Conservation (phyloP, 2,113 vertebrate genomes). For the Equus przewalskii region DNA sequence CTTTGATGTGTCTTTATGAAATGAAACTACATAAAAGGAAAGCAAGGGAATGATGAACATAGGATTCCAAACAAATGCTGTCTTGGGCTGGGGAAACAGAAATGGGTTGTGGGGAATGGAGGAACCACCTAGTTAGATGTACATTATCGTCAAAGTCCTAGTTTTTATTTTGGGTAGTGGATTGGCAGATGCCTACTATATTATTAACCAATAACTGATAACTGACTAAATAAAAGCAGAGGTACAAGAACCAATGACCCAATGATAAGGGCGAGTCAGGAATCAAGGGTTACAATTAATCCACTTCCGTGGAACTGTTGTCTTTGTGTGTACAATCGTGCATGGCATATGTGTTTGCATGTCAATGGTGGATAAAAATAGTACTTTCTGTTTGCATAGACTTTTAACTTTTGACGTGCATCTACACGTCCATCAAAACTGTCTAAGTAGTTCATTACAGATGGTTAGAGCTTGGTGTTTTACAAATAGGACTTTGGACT, state of each 20-base stretch:
- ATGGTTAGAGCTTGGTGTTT: not conserved
- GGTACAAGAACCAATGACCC: not conserved
- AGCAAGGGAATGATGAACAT: not conserved
- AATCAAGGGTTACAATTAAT: not conserved
- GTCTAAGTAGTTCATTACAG: conserved; percentile 6
- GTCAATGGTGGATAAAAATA: not conserved
- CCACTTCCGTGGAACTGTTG: not conserved
- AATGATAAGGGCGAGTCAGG: not conserved
- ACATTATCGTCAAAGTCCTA: not conserved
- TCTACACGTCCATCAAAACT: not conserved
- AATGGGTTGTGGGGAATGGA: not conserved
- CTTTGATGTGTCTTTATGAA: not conserved
- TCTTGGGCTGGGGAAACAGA: not conserved
- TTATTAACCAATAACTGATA: conserved; percentile 29
- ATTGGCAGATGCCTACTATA: not conserved
- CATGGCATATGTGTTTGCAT: not conserved
- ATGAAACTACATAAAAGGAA: not conserved
- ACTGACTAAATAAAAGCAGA: conserved; percentile 21
- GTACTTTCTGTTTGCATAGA: conserved; percentile 29
- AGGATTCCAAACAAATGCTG: not conserved
- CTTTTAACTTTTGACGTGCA: conserved; percentile 4
- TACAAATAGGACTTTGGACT: not conserved
- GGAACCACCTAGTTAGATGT: not conserved
- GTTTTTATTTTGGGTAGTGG: conserved; percentile 11
- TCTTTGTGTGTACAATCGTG: not conserved